These are phyloP conservation scores for Sinhomidia bicolor DNA, from an alignment of 2,888 invertebrate genomes.

Conservation along the genomic window DNA sequence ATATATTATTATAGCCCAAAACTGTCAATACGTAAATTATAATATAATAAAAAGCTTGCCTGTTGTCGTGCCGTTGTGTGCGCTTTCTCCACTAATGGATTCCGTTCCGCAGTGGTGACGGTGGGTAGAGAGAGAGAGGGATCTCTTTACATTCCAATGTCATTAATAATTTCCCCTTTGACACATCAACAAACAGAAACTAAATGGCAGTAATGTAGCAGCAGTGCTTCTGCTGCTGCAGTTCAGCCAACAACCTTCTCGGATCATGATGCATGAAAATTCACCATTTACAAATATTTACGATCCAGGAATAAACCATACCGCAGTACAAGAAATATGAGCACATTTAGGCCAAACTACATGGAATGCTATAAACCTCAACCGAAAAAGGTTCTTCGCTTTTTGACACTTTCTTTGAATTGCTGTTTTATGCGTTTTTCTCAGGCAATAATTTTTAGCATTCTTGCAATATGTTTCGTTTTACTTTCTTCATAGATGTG, in stretches of 20 bases:
- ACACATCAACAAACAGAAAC: slow-evolving; percentile 26
- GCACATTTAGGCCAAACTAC: neutral
- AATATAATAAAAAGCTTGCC: neutral
- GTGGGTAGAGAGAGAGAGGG: neutral
- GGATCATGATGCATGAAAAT: too few relatives aligned
- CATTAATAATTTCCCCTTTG: slow-evolving; percentile 60
- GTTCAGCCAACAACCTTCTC: neutral
- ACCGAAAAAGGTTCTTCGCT: neutral
- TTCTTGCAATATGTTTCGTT: neutral
- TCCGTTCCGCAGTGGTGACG: neutral
- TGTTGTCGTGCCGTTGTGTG: neutral
- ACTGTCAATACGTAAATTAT: slow-evolving; percentile 23
- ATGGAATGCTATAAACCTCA: neutral
- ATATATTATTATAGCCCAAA: too few relatives aligned
- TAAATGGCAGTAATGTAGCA: neutral
- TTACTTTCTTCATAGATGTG: neutral
- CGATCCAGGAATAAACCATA: too few relatives aligned
- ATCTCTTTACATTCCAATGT: slow-evolving; percentile 55
- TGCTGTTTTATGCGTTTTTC: slow-evolving; percentile 6
- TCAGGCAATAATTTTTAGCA: neutral
- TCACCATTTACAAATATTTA: too few relatives aligned
- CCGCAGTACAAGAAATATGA: neutral
- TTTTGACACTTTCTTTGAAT: slow-evolving; percentile 44
- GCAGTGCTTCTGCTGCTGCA: too few relatives aligned
- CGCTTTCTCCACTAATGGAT: slow-evolving; percentile 58